Evolutionary conservation across 2,888 invertebrate genomes (phyloP), one percentile per base, ranked within the genome.

Genomic region (Formica aserva): DNA sequence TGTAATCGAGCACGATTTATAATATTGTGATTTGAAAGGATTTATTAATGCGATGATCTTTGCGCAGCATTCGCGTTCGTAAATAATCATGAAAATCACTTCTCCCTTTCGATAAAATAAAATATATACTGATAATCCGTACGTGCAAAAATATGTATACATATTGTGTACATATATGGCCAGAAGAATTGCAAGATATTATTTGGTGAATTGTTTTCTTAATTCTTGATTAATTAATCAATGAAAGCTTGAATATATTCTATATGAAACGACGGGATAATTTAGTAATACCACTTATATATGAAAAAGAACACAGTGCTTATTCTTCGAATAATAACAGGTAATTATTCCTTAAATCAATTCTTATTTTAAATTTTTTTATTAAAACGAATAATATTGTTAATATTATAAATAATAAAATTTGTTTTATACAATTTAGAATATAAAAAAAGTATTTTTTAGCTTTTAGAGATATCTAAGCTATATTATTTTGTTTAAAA

Each of bases 1-100:
- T 45, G 35, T 48, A 52, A 45, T 35, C 45, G 11, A 80, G 41
- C 57, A 80, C 45, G 71, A 80, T 80, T 41, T 35, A 57, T 66
- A 77, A 77, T 29, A 77, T 55, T 55, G n/a, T 52, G 22, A 15
- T 26, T 3, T 13, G 13, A 55, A 32, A 66, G 38, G n/a, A 32
- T 32, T 55, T 57, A 32, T 78, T 71, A 60, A 78, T 13, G 11
- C 13, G 18, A 63, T 63, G 45, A 35, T 35, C 35, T 60, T 29
- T 35, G 8, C 5, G 3, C 26, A 52, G 29, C 13, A 63, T 63
- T 63, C 9, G 35, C 11, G 6, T 77, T 41, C 18, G 55, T 66
- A 13, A 66, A 67, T 57, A 76, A 77, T 57, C 9, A 1, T 38
- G 0, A 76, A 52, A 52, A 65, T 76, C 8, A 65, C 6, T 66